Percentiles rank a stretch among this genome's conserved stretches.
Conservation (phyloP, 1,140 invertebrate genomes). For the Scaptomyza pallida region DNA sequence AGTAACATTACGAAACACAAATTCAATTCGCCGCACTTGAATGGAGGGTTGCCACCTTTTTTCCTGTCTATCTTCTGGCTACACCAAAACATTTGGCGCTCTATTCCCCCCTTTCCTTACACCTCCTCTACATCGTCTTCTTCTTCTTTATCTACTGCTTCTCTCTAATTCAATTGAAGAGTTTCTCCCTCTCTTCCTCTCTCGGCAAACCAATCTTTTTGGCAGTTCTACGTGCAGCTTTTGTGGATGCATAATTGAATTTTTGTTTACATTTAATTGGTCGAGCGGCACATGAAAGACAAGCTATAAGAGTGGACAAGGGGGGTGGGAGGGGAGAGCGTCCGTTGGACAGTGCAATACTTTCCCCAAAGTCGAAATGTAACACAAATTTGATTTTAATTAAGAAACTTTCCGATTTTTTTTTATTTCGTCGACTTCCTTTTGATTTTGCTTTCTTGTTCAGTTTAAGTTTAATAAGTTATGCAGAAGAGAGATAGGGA, state of each 20-base stretch:
- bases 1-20: slow-evolving; percentile 34
- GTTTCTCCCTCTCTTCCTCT: slow-evolving; percentile 35
- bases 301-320: neutral
- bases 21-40: slow-evolving; percentile 79
- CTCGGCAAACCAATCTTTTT: slow-evolving; percentile 12
- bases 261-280: slow-evolving; percentile 83
- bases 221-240: slow-evolving; percentile 45
- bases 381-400: slow-evolving; percentile 48
- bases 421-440: slow-evolving; percentile 4
- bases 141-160: neutral
- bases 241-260: slow-evolving; percentile 78
- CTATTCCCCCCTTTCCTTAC: neutral
- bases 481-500: neutral
- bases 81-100: slow-evolving; percentile 46
- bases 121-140: neutral
- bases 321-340: too few species aligned
- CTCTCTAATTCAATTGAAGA: slow-evolving; percentile 68
- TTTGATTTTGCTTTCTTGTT: slow-evolving; percentile 19
- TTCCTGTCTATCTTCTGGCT: slow-evolving; percentile 10
- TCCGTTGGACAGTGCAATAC: slow-evolving; percentile 3
- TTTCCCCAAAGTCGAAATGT: slow-evolving; percentile 25
- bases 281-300: slow-evolving; percentile 38
- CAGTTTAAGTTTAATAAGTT: slow-evolving; percentile 13
- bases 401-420: slow-evolving; percentile 26
- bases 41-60: slow-evolving; percentile 49